Conservation (phyloP, 23 tunicate species). For the Oikopleura vanhoeffeni region DNA sequence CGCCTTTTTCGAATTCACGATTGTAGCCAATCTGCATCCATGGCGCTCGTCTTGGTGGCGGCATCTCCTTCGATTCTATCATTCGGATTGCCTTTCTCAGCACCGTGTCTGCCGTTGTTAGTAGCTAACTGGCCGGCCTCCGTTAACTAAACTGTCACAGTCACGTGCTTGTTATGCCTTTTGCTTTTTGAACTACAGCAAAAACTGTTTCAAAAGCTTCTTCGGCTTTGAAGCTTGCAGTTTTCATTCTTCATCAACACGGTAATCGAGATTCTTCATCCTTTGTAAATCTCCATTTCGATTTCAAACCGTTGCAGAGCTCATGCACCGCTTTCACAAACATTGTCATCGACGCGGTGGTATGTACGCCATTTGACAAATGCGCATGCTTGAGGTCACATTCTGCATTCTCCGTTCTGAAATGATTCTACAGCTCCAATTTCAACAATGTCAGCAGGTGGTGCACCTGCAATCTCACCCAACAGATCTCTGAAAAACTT, state of each 20-base stretch:
- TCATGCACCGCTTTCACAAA: neutral
- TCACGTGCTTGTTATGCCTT: neutral
- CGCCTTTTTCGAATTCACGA: too few relatives aligned
- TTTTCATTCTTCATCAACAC: too few relatives aligned
- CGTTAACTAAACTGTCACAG: neutral
- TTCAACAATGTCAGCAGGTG: neutral
- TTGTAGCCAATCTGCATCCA: too few relatives aligned
- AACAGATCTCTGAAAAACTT: neutral
- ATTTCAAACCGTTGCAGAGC: neutral
- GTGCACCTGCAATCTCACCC: neutral
- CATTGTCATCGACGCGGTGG: neutral
- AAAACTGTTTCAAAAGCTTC: too few relatives aligned
- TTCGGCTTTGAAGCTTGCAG: too few relatives aligned
- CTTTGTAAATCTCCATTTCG: neutral
- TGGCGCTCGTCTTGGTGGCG: too few relatives aligned
- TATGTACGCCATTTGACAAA: neutral
- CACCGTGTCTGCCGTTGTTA: too few relatives aligned
- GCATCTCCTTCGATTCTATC: too few relatives aligned
- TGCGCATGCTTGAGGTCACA: neutral
- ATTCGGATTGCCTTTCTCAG: too few relatives aligned
- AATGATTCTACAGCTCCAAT: neutral
- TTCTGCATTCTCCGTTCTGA: neutral
- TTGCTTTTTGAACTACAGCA: too few relatives aligned
- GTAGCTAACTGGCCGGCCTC: neutral
- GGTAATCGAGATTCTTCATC: neutral